These are phyloP conservation scores for Gambusia affinis DNA, from an alignment of 2,113 vertebrate species.

Conservation along the genomic window DNA sequence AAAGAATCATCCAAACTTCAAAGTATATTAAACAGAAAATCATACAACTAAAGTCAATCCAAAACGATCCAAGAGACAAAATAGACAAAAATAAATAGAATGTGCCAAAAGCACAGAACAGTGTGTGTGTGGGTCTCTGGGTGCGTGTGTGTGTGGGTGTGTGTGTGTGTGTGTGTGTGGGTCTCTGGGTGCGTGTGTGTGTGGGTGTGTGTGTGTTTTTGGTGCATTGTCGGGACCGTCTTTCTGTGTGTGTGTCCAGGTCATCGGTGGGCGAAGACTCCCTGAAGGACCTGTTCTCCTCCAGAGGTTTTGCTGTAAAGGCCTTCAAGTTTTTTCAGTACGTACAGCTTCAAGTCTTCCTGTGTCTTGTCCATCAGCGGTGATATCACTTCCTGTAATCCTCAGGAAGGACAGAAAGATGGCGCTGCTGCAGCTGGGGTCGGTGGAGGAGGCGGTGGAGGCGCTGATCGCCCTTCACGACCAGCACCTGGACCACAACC, in stretches of 20 bases:
- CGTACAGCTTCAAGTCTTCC: constrained; percentile 5
- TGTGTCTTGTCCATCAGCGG: not conserved
- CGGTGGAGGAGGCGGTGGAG: constrained; percentile 66
- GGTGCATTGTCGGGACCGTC: no score
- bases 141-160: no score
- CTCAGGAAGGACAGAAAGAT: constrained; percentile 68
- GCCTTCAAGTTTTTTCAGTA: constrained; percentile 72
- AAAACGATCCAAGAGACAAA: no score
- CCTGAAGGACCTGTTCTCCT: constrained; percentile 58
- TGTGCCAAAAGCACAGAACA: no score
- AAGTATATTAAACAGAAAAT: no score
- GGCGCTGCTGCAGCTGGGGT: constrained; percentile 66
- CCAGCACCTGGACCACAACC: constrained; percentile 66
- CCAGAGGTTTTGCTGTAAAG: constrained; percentile 44
- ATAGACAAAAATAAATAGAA: no score
- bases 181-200: no score
- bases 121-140: no score
- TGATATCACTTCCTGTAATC: constrained; percentile 41
- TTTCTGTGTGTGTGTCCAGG: constrained; percentile 26
- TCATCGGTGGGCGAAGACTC: constrained; percentile 43
- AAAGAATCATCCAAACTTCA: no score
- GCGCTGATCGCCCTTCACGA: constrained; percentile 59
- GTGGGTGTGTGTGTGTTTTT: no score
- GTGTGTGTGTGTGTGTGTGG: no score
- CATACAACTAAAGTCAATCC: no score